These are phyloP conservation scores for Laticauda colubrina DNA, from an alignment of 2,113 vertebrate species.

Conservation along the genomic window DNA sequence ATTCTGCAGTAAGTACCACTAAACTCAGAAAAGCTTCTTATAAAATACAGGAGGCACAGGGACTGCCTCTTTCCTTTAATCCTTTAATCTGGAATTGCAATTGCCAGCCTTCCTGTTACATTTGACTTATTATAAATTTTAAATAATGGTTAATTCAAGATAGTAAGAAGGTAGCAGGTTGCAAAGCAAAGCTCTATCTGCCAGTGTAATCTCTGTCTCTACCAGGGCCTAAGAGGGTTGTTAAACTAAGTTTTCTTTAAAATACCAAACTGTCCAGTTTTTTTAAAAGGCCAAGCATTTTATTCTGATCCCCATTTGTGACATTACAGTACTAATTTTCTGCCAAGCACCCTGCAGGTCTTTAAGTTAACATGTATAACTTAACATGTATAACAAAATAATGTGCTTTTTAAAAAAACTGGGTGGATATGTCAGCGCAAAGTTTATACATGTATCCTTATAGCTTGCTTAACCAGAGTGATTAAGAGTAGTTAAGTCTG, in stretches of 20 bases:
- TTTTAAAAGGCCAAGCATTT: not conserved
- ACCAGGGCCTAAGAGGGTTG: not conserved
- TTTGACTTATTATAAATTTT: not conserved
- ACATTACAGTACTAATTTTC: not conserved
- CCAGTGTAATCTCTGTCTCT: not conserved
- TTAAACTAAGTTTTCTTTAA: not conserved
- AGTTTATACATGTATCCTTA: not conserved
- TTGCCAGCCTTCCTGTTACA: not conserved
- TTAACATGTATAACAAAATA: not conserved
- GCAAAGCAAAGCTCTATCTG: not conserved
- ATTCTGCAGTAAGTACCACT: not conserved
- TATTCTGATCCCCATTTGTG: not conserved
- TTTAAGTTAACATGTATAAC: not conserved
- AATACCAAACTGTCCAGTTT: not conserved
- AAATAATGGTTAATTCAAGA: not conserved
- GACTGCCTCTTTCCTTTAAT: not conserved
- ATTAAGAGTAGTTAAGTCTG: not conserved
- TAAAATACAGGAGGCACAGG: not conserved
- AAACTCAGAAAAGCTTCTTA: not conserved
- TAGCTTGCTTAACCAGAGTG: not conserved
- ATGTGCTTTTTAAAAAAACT: not conserved
- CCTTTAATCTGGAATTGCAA: not conserved
- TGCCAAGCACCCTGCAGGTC: not conserved
- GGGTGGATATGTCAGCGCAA: not conserved
- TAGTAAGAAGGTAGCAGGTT: not conserved